Conservation (phyloP, 2,888 invertebrate species). For the Melikaiella ostensackeni region DNA sequence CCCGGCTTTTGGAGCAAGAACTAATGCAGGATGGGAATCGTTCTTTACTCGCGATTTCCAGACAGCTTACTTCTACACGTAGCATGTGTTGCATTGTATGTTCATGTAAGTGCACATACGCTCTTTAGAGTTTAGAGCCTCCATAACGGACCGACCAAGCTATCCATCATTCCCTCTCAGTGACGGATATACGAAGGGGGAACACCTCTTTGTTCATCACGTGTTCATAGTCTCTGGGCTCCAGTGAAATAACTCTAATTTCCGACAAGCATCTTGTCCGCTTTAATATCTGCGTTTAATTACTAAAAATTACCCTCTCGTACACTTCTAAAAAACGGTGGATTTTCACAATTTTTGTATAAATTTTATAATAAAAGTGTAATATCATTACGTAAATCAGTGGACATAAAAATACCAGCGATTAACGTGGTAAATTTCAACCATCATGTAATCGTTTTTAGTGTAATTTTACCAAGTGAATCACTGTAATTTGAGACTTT, state of each 20-base stretch:
- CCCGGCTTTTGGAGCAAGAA: constrained; percentile 20
- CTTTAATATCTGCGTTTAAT: background rate
- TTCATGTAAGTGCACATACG: constrained; percentile 12
- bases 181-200: constrained; percentile 34
- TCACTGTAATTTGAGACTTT: no score
- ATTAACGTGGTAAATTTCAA: no score
- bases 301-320: background rate
- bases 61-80: constrained; percentile 31
- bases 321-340: no score
- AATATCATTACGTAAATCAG: no score
- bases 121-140: constrained; percentile 15
- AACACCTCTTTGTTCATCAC: constrained; percentile 40
- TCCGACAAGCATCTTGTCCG: background rate
- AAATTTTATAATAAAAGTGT: no score
- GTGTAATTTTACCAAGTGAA: no score
- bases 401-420: no score
- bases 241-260: background rate
- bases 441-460: no score
- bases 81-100: constrained; percentile 11
- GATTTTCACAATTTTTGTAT: no score
- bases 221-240: constrained; percentile 1
- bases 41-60: constrained; percentile 35
- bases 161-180: constrained; percentile 9
- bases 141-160: constrained; percentile 40
- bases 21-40: constrained; percentile 34